Conservation (phyloP, 2,888 invertebrate genomes). For the Campopleginae sp. region DNA sequence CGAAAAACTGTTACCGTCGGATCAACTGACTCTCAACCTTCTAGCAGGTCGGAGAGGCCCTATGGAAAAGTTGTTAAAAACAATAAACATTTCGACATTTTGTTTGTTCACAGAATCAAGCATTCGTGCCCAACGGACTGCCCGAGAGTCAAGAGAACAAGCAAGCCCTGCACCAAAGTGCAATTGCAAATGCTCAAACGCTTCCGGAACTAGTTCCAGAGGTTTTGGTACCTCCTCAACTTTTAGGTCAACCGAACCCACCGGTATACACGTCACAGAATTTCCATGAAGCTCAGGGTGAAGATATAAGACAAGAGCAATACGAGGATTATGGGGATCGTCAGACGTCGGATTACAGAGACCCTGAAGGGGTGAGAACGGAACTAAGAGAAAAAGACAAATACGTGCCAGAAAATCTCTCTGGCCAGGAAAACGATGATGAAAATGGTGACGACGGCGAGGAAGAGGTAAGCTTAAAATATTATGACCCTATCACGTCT, state of each 20-base stretch:
- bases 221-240: conserved; percentile 77
- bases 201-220: conserved; percentile 75
- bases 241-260: conserved; percentile 77
- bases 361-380: conserved; percentile 49
- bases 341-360: conserved; percentile 59
- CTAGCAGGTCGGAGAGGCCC: neutral
- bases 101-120: conserved; percentile 74
- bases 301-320: conserved; percentile 52
- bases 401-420: conserved; percentile 59
- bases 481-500: neutral
- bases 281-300: conserved; percentile 71
- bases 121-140: conserved; percentile 76
- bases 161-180: conserved; percentile 73
- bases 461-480: conserved; percentile 61
- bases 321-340: conserved; percentile 64
- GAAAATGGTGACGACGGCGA: conserved; percentile 60
- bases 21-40: neutral
- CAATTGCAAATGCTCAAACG: conserved; percentile 73
- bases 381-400: conserved; percentile 51
- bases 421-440: conserved; percentile 41
- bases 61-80: neutral
- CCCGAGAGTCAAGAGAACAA: conserved; percentile 76
- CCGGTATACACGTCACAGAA: conserved; percentile 79
- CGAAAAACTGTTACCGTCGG: no score
- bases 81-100: neutral